Evolutionary conservation across 1,140 invertebrate genomes (phyloP).

Genomic region (Nasonia vitripennis): DNA sequence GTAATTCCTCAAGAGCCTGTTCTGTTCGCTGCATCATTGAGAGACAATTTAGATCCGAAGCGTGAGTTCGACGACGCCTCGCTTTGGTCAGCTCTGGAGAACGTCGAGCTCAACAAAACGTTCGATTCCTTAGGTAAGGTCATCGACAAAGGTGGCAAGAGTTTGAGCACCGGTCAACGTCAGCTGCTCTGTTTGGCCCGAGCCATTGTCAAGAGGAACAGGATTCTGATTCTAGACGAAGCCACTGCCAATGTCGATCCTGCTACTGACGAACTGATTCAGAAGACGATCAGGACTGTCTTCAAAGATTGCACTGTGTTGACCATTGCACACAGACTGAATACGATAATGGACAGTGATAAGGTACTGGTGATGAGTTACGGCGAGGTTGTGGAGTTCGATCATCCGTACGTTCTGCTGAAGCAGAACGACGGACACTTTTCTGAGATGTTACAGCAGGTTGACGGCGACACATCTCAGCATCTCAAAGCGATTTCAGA

Average conservation of each 20-base stretch:
- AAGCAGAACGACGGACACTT: slow-evolving; percentile 13
- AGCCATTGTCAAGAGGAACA: background rate
- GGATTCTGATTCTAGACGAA: slow-evolving; percentile 75
- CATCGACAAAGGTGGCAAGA: background rate
- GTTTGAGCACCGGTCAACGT: background rate
- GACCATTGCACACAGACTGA: slow-evolving; percentile 81
- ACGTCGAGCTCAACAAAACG: slow-evolving; percentile 82
- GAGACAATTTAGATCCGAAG: slow-evolving; percentile 84
- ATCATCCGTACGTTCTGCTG: background rate
- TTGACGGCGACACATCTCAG: no score
- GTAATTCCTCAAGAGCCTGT: slow-evolving; percentile 85
- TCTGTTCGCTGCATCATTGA: slow-evolving; percentile 80
- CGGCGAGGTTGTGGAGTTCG: slow-evolving; percentile 53
- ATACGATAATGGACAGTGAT: slow-evolving; percentile 80
- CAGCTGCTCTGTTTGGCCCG: background rate
- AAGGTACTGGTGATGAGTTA: slow-evolving; percentile 76
- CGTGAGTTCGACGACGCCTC: slow-evolving; percentile 76
- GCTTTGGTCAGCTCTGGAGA: slow-evolving; percentile 85
- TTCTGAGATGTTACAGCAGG: background rate
- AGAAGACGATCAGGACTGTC: slow-evolving; percentile 74
- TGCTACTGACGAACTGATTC: slow-evolving; percentile 75
- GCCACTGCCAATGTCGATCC: slow-evolving; percentile 77
- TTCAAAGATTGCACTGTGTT: slow-evolving; percentile 78
- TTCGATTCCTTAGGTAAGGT: slow-evolving; percentile 67
- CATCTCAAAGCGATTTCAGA: no score